Evolutionary conservation across 2,113 vertebrate genomes (phyloP), one percentile per base, ranked within the genome.

Genomic region (Myotis lucifugus): DNA sequence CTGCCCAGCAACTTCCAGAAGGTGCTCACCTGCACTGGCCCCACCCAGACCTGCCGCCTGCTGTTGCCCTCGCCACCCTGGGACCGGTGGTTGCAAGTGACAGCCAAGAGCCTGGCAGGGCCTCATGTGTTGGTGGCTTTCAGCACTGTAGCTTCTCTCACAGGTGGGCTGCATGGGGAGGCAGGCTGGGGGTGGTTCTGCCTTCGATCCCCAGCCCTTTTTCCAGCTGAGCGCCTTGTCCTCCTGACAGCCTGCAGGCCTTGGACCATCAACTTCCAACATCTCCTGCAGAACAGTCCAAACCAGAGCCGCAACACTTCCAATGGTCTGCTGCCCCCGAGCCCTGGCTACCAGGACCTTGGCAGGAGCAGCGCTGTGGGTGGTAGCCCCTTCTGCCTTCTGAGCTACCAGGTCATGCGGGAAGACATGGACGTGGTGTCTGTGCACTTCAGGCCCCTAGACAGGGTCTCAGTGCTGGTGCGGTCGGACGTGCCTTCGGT

Each of bases 381-480:
- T 25, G 2, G 56, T 1, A 48, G 66, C 19, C 34, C 86, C 66
- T 96, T 86, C 87, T 99, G 99, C 52, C 96, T 99, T 90, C 97
- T 96, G 97, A 99, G 48, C 95, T 97, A 99, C 69, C 98, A 99
- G 0, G 97, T 99, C 0, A 97, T 99, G 5, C 98, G 98, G 1
- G 99, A 99, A 66, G 99, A 99, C 91, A 69, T 98, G 95, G 99
- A 99, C 0, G 98, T 99, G n/a, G 97, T 99, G 15, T 99, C 99
- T 0, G 98, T 99, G 64, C 98, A 98, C 32, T 99, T 99, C 97
- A 98, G 98, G 12, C 97, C 99, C 0, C 56, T 98, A 50, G 98
- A 97, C 0, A 98, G 99, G 8, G 97, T 98, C 64, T 98, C 96
- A 0, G 96, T 99, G 77, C 98, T 97, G 0, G 98, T 99, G 11